Evolutionary conservation across 2,113 vertebrate species (phyloP).

Genomic region (Amblyornis subalaris): DNA sequence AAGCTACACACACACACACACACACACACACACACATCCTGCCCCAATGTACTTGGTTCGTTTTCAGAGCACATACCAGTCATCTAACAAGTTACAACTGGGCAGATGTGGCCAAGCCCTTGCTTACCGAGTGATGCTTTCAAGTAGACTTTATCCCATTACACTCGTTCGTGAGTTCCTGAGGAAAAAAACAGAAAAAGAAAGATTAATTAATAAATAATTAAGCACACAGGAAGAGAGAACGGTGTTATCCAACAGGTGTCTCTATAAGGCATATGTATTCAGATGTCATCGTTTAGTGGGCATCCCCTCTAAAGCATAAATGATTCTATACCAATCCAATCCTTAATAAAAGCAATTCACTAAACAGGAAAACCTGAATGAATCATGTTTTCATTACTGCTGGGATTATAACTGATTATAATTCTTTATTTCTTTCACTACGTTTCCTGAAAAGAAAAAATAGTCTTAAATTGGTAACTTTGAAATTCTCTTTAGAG

Average conservation of each 20-base stretch:
- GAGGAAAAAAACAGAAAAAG: background rate
- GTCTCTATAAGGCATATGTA: background rate
- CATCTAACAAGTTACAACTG: background rate
- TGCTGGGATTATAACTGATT: background rate
- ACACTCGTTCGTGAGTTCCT: background rate
- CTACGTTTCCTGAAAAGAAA: background rate
- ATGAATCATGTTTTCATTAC: background rate
- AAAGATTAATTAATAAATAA: background rate
- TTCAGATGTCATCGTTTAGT: background rate
- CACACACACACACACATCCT: accelerated
- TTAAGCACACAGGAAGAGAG: background rate
- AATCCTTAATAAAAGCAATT: background rate
- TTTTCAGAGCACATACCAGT: background rate
- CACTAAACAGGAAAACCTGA: background rate
- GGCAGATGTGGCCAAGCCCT: background rate
- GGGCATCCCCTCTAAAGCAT: background rate
- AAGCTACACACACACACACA: background rate
- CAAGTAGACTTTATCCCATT: background rate
- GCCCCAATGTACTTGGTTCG: background rate
- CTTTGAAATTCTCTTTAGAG: background rate
- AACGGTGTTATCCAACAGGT: background rate
- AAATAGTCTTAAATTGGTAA: background rate
- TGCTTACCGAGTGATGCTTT: background rate
- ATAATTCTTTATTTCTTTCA: background rate
- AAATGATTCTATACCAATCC: background rate